Base-by-base conservation (phyloP, 2,888 invertebrate genomes). In the Pseudococcus jackbeardsleyi region DNA sequence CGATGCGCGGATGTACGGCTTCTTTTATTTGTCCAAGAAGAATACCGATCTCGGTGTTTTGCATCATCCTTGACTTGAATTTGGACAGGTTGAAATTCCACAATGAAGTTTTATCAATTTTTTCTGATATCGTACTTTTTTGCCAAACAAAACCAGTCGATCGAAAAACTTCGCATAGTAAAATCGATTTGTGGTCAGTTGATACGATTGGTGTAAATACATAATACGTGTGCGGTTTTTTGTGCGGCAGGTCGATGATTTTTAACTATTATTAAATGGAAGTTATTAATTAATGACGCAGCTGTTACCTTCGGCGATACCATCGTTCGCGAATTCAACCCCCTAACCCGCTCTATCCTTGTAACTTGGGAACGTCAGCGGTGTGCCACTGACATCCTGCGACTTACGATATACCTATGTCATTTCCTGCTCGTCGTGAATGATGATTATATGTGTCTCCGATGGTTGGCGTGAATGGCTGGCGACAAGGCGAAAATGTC, bases 391-490 rank as follows among this genome's bases (percentile, higher is more conserved):
- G 79, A 79, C 79, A 79, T 79, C 79, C 79, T 79, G 79, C 79
- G 79, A 79, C 79, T 79, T 79, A n/a, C 79, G 79, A 33, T 33
- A 72, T 79, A 79, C 79, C 79, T 79, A 79, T 79, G 79, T 79
- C 79, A 79, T 79, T 79, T 79, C 79, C 79, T 79, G 79, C 79
- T 42, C 79, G 79, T 79, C 79, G 79, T 79, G 79, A 79, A 79
- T 79, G 79, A 79, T 79, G 79, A 79, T 79, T 79, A 79, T 79
- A 79, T 33, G 42, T n/a, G 79, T 79, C 79, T 39, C 79, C 79
- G 42, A n/a, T 79, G 42, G 79, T 42, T 79, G 79, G 39, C 39
- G 19, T 42, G 79, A 79, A 79, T 39, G 42, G 33, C 15, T 26
- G 33, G 46, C 79, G 79, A 79, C 79, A 79, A 42, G 79, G 79